Evolutionary conservation across 2,888 invertebrate species (phyloP).

Genomic region (Orthosia gracilis): DNA sequence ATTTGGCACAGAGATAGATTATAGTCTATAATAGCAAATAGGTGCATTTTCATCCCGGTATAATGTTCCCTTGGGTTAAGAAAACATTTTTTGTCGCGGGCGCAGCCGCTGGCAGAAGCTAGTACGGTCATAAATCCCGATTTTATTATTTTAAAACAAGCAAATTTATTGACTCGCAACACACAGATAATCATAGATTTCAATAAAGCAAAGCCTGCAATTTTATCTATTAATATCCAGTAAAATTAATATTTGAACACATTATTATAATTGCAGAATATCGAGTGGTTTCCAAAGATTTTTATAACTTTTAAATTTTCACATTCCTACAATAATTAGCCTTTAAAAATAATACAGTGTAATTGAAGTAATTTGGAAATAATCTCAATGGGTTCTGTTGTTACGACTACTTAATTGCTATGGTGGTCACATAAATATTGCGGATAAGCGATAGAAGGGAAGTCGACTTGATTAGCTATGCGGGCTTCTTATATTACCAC

Average conservation of each 20-base stretch:
- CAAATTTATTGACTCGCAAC: not conserved
- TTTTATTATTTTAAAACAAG: slow-evolving; percentile 24
- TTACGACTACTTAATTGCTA: slow-evolving; percentile 72
- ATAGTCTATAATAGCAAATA: too few species aligned
- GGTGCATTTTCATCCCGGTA: too few species aligned
- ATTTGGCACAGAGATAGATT: too few species aligned
- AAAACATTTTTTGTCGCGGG: too few species aligned
- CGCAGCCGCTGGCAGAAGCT: not conserved
- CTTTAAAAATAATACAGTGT: slow-evolving; percentile 56
- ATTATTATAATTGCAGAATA: slow-evolving; percentile 22
- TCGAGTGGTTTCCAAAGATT: slow-evolving; percentile 32
- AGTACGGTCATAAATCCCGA: slow-evolving; percentile 7
- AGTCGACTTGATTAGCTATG: slow-evolving; percentile 79
- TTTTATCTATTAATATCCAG: slow-evolving; percentile 31
- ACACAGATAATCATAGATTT: not conserved
- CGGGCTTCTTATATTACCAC: slow-evolving; percentile 79
- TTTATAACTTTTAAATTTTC: slow-evolving; percentile 57
- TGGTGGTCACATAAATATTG: slow-evolving; percentile 86
- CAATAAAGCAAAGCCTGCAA: slow-evolving; percentile 5
- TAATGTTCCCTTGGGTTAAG: too few species aligned
- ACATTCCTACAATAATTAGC: slow-evolving; percentile 38
- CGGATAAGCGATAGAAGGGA: slow-evolving; percentile 78
- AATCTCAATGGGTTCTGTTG: slow-evolving; percentile 59
- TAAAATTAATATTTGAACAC: slow-evolving; percentile 19
- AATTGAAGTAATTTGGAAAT: slow-evolving; percentile 58